These are phyloP conservation scores for Monomorium pharaonis DNA, from an alignment of 1,140 invertebrate species.

Conservation along the genomic window DNA sequence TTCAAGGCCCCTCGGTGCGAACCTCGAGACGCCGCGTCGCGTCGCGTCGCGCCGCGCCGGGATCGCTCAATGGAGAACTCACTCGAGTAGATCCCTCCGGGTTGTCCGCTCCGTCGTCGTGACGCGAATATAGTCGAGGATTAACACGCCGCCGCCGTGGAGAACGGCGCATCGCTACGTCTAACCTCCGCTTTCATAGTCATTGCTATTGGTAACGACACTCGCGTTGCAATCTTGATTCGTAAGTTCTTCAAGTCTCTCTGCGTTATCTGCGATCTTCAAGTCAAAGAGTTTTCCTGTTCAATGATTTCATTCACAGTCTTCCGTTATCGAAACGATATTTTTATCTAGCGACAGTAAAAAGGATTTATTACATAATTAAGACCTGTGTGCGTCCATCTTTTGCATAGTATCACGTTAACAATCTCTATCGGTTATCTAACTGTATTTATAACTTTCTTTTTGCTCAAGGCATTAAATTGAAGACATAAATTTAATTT, in stretches of 20 bases:
- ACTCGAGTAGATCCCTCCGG: conserved; percentile 32
- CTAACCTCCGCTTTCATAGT: conserved; percentile 42
- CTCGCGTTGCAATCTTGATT: conserved; percentile 8
- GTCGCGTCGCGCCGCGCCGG: neutral
- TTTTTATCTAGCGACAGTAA: conserved; percentile 2
- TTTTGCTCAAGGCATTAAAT: neutral
- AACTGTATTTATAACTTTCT: neutral
- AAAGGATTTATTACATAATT: neutral
- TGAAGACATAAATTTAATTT: neutral
- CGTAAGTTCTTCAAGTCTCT: neutral
- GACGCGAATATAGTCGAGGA: conserved; percentile 41
- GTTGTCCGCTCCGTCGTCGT: conserved; percentile 30
- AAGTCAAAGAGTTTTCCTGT: neutral
- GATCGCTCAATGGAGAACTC: conserved; percentile 45
- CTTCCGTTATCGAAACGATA: neutral
- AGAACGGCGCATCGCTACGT: conserved; percentile 10
- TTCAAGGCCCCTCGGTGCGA: conserved; percentile 44
- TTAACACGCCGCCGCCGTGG: conserved; percentile 23
- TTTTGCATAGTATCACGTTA: neutral
- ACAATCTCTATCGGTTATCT: neutral
- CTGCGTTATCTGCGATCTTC: neutral
- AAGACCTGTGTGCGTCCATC: neutral
- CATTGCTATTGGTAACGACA: conserved; percentile 22
- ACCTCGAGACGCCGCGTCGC: conserved; percentile 16
- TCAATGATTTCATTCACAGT: neutral